A percentile compares a stretch with the other conserved stretches of the same genome.
phyloP scores from a whole-genome alignment of 2,113 vertebrate genomes.

The Zosterops japonicus region DNA sequence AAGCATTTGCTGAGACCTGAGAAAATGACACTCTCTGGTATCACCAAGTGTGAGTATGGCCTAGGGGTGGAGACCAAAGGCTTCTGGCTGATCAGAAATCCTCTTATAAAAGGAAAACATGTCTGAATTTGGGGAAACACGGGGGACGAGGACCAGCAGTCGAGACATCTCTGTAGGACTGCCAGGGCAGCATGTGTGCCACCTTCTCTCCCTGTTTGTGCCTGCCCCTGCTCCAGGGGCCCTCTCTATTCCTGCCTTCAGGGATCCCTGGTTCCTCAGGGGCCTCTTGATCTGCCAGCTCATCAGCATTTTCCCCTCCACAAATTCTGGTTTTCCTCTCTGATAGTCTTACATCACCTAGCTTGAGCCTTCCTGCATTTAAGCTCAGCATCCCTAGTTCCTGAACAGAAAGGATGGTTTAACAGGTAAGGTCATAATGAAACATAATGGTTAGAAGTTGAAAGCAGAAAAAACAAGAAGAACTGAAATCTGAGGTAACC shows the following conservation, averaged over 20 bases:
- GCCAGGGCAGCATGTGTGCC: background rate
- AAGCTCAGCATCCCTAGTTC: background rate
- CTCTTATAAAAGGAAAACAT: background rate
- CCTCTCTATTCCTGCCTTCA: background rate
- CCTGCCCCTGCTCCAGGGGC: background rate
- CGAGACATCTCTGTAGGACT: rapidly evolving
- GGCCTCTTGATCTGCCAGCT: background rate
- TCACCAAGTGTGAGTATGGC: background rate
- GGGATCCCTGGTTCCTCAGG: background rate
- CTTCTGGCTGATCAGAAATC: background rate
- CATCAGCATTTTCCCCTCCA: rapidly evolving
- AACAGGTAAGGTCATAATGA: background rate
- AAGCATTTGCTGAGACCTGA: background rate
- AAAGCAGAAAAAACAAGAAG: background rate
- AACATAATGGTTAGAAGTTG: background rate
- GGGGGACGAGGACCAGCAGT: background rate
- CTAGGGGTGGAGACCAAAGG: background rate
- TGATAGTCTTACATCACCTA: background rate
- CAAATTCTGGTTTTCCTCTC: background rate
- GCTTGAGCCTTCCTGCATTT: background rate
- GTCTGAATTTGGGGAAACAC: background rate
- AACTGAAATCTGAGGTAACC: background rate
- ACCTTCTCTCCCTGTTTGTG: background rate
- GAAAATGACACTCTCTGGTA: background rate
- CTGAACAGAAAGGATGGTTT: background rate